Evolutionary conservation across 1,140 invertebrate genomes (phyloP), one percentile per base, ranked within the genome.

Genomic region (Philopotamus ludificatus): DNA sequence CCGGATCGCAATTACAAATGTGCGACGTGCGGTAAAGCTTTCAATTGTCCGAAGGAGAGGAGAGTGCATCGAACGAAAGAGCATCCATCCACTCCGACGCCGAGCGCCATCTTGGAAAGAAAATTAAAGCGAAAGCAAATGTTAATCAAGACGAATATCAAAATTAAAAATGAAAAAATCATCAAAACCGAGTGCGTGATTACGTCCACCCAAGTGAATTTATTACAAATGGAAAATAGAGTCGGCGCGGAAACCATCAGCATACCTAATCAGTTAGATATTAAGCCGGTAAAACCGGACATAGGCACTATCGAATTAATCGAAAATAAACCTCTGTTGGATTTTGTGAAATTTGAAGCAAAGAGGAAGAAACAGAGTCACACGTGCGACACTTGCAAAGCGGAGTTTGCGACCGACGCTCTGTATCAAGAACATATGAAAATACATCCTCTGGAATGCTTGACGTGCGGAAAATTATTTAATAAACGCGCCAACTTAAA

Each of bases 381-480:
- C 15, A 20, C 42, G 0, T 70, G 69, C 23, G 28, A 23, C 22
- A 67, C 63, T 10, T 70, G 69, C 53, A 70, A 70, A 28, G 84
- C 85, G 65, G 81, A 83, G 58, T 87, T 87, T 63, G 73, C 79
- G 0, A 84, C 80, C 0, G 84, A 87, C 15, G 74, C 78, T 1
- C 76, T 83, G 1, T 90, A 86, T 71, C 85, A 88, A 65, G 81
- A 81, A 0, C 90, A 92, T 74, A 76, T 91, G 3, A 88, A 87
- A 67, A 84, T 88, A 39, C 90, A 92, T 75, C 91, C 90, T 0
- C 80, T 92, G 18, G 89, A 91, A 73, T 92, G 91, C 71, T 82
- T 85, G 20, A 86, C 87, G 23, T 92, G 90, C 72, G 89, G 89
- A 3, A 91, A 91, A 73, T 87, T 86, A 69, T 92, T 91, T 76